Evolutionary conservation across 1,140 invertebrate species (phyloP).

Genomic region (Bombus breviceps): DNA sequence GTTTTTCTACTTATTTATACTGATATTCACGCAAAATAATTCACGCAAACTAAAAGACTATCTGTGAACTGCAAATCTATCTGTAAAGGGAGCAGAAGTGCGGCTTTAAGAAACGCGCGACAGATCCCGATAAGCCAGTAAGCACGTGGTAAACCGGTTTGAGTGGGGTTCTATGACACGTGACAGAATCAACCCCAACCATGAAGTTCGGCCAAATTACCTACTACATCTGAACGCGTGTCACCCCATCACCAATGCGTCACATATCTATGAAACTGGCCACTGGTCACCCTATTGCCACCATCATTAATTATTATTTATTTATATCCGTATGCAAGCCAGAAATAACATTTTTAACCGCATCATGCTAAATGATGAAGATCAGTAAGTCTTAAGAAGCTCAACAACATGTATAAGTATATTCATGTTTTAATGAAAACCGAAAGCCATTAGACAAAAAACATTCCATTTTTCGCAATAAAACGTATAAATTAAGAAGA

Average conservation of each 20-base stretch:
- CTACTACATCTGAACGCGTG: not conserved
- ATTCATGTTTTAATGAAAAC: not conserved
- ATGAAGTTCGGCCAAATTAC: slow-evolving; percentile 20
- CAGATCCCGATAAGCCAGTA: not conserved
- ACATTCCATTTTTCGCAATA: not conserved
- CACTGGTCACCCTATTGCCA: slow-evolving; percentile 43
- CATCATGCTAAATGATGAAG: not conserved
- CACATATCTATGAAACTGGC: slow-evolving; percentile 58
- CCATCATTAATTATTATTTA: not conserved
- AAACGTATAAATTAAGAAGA: not conserved
- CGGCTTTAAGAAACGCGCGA: slow-evolving; percentile 13
- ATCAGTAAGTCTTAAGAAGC: slow-evolving; percentile 1
- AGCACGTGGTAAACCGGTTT: not conserved
- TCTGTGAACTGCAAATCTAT: not conserved
- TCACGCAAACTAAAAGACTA: no score
- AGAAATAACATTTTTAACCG: not conserved
- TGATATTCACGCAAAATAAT: not conserved
- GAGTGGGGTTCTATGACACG: slow-evolving; percentile 31
- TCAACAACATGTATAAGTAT: not conserved
- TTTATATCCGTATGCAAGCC: not conserved
- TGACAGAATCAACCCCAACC: slow-evolving; percentile 50
- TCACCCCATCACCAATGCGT: slow-evolving; percentile 50
- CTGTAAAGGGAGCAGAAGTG: not conserved
- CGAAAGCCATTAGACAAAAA: no score
- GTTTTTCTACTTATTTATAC: not conserved